Base-by-base conservation (phyloP, 2,888 invertebrate genomes). In the Mesorhabditis belari region DNA sequence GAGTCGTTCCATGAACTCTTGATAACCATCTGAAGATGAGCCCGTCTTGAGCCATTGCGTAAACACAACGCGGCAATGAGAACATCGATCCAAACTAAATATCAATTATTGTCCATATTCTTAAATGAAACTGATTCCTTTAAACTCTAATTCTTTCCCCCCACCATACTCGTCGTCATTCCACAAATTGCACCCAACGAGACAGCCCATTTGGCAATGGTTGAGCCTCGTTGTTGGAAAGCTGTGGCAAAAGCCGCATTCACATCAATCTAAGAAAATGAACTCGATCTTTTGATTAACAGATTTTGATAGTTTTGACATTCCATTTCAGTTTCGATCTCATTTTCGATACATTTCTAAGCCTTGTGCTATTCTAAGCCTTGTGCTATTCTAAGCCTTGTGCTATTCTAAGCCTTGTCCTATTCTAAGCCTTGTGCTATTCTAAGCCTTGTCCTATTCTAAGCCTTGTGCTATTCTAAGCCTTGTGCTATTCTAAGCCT, bases 11-110 rank as follows among this genome's bases (percentile, higher is more conserved):
- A 54, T 74, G 69, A 29, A 75, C 63, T 3, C 52, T 50, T 3
- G 83, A 80, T 25, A 85, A 76, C 66, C 79, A 82, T 12, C 80
- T 74, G 73, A 85, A 85, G 9, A 86, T 77, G 2, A 86, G 77
- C 1, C 85, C 85, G 76, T 86, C 86, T 57, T 80, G 81, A 0
- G 85, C 84, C 84, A 86, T 85, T 21, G 85, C 85, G 76, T 85
- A 86, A 77, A 55, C 85, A 81, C 53, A 54, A 28, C 86, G 86
- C 0, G 94, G 94, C 88, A 94, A 89, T 1, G 94, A 93, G 71
- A 86, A 85, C 44, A 35, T 35, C 12, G 44, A 35, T 17, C 44
- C 44, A n/a, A 35, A 35, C 44, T 35, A 35, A 35, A 35, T 17
- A 35, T 9, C n/a, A 35, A n/a, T 9, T 35, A 9, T 35, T 17